Conservation (phyloP, 2,888 invertebrate genomes). For the Perdita meconis region DNA sequence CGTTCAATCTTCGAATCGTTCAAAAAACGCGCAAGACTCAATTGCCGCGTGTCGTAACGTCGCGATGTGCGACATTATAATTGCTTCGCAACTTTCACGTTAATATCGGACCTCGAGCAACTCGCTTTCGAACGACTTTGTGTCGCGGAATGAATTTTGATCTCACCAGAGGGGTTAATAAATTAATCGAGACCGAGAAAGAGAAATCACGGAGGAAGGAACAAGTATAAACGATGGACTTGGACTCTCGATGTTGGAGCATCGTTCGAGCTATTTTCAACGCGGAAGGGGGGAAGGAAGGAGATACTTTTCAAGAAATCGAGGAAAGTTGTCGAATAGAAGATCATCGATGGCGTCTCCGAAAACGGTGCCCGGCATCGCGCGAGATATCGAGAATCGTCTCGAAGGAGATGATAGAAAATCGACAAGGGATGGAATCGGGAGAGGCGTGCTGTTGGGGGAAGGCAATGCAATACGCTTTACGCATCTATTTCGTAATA, state of each 20-base stretch:
- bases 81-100: slow-evolving; percentile 17
- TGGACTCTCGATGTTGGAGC: not conserved
- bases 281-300: not conserved
- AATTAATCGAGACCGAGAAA: not conserved
- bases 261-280: not conserved
- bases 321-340: too few species aligned
- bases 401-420: not conserved
- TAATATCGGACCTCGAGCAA: not conserved
- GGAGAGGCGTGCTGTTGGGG: slow-evolving; percentile 86
- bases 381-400: not conserved
- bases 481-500: slow-evolving; percentile 83
- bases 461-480: slow-evolving; percentile 91
- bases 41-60: not conserved
- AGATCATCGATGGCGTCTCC: slow-evolving; percentile 8
- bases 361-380: not conserved
- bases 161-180: not conserved
- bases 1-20: not conserved
- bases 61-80: not conserved
- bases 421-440: slow-evolving; percentile 16
- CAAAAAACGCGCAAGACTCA: not conserved
- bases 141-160: not conserved
- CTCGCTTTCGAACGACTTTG: not conserved
- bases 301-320: too few species aligned
- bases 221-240: not conserved
- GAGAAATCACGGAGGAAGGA: not conserved